These are phyloP conservation scores for Distichodus sexfasciatus DNA, from an alignment of 2,797 vertebrate species.

Conservation along the genomic window DNA sequence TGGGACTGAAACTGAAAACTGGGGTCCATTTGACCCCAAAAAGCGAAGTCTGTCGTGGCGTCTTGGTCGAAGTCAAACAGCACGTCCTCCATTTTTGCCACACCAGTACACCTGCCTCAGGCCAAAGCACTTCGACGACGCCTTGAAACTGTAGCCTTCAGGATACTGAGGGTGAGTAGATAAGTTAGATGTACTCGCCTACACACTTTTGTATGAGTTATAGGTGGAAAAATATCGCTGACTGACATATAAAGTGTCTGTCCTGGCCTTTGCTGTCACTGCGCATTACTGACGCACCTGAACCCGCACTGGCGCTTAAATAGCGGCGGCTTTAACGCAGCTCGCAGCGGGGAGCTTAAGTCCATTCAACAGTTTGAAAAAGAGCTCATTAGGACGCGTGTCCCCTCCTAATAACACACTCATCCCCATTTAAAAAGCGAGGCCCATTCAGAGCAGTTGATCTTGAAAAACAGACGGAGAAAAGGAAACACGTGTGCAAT, in stretches of 20 bases:
- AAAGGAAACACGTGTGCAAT: slow-evolving; percentile 68
- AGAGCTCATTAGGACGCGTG: slow-evolving; percentile 66
- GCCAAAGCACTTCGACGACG: too few species aligned
- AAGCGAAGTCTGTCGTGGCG: slow-evolving; percentile 58
- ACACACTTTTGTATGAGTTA: too few species aligned
- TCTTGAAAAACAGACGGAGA: slow-evolving; percentile 55
- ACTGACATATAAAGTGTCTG: too few species aligned
- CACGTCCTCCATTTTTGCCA: slow-evolving; percentile 77
- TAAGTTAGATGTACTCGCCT: too few species aligned
- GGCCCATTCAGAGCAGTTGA: slow-evolving; percentile 62
- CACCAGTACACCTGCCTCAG: too few species aligned
- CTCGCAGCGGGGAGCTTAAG: slow-evolving; percentile 55
- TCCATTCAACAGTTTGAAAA: slow-evolving; percentile 64
- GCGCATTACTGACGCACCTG: too few species aligned
- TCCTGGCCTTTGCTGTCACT: not conserved
- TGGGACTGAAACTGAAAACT: slow-evolving; percentile 63
- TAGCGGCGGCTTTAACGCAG: slow-evolving; percentile 54
- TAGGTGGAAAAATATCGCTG: too few species aligned
- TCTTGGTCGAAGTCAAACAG: slow-evolving; percentile 68
- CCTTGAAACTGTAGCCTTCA: too few species aligned
- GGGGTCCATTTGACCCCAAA: slow-evolving; percentile 71
- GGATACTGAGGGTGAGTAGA: too few species aligned
- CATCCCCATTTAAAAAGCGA: slow-evolving; percentile 61
- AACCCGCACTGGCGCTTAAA: slow-evolving; percentile 64
- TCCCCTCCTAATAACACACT: slow-evolving; percentile 57